phyloP scores from a whole-genome alignment of 2,888 invertebrate species.

The Nemotelus pantherinus region DNA sequence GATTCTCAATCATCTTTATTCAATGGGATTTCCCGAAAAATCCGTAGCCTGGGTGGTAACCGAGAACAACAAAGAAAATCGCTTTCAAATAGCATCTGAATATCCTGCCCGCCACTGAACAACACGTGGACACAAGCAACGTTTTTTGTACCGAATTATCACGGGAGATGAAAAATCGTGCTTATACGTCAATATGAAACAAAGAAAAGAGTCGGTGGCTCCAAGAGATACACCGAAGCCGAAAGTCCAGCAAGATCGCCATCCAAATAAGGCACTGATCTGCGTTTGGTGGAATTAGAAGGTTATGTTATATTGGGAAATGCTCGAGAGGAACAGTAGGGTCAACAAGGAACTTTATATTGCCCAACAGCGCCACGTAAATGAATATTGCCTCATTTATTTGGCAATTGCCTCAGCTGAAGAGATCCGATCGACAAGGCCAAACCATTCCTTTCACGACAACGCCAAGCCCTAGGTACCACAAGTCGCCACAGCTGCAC shows the following conservation, averaged over 20 bases:
- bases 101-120: background rate
- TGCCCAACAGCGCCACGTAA: background rate
- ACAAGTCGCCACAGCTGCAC: background rate
- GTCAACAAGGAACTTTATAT: background rate
- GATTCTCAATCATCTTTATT: background rate
- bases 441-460: slow-evolving; percentile 5
- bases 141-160: background rate
- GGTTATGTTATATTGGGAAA: background rate
- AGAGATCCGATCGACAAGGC: background rate
- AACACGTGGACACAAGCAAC: background rate
- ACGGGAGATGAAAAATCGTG: background rate
- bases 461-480: background rate
- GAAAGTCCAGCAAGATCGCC: slow-evolving; percentile 6
- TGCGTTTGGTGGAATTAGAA: background rate
- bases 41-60: background rate
- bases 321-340: background rate
- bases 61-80: background rate
- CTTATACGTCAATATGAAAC: slow-evolving; percentile 7
- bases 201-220: background rate
- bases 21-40: slow-evolving; percentile 1
- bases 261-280: slow-evolving; percentile 6
- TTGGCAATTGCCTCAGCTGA: background rate
- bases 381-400: background rate
- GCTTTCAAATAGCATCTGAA: no score
- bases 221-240: slow-evolving; percentile 9